phyloP scores from a whole-genome alignment of 2,797 vertebrate species.

The Centropyge bicolor region DNA sequence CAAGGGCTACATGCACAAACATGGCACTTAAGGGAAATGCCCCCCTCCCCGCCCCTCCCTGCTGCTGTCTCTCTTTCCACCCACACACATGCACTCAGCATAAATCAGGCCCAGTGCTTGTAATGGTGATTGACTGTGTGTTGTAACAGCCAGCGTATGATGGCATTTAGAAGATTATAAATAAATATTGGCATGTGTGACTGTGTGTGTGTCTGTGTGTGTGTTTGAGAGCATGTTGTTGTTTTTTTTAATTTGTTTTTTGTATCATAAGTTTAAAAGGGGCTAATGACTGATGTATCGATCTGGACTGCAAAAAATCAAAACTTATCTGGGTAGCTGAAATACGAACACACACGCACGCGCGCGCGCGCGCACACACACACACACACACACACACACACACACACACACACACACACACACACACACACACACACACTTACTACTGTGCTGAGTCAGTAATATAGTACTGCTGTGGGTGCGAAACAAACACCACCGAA shows the following conservation, averaged over 20 bases:
- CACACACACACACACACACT: neutral
- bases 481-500: neutral
- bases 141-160: constrained; percentile 49
- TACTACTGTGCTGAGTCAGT: constrained; percentile 24
- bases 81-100: constrained; percentile 51
- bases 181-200: constrained; percentile 22
- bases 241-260: neutral
- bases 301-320: constrained; percentile 14
- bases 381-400: constrained; percentile 8
- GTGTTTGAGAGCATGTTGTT: constrained; percentile 9
- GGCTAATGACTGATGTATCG: constrained; percentile 30
- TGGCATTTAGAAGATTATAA: constrained; percentile 48
- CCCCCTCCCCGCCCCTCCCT: neutral
- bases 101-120: constrained; percentile 52
- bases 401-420: neutral
- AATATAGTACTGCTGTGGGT: neutral
- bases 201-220: constrained; percentile 8
- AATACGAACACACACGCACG: neutral
- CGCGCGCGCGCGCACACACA: too few species aligned
- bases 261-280: neutral
- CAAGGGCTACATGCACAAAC: constrained; percentile 40
- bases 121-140: constrained; percentile 59
- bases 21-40: constrained; percentile 54
- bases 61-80: constrained; percentile 5
- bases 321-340: neutral